Evolutionary conservation across 2,113 vertebrate genomes (phyloP).

Genomic region (Alectura lathami): DNA sequence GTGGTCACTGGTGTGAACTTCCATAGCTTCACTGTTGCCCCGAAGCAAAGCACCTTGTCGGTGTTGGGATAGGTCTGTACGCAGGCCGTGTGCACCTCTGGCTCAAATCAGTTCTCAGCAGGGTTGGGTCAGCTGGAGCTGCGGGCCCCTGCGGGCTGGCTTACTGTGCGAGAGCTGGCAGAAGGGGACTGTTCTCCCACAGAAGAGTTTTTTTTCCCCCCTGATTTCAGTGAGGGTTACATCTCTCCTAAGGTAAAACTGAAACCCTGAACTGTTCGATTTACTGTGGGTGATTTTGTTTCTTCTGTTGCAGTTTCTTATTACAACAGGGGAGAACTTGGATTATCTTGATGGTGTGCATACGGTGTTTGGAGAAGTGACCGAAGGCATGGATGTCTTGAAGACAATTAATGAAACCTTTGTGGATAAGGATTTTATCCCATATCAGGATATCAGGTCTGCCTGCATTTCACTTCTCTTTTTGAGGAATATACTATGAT

Average conservation of each 20-base stretch:
- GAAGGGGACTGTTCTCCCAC: not conserved
- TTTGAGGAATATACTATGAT: not conserved
- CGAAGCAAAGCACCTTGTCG: not conserved
- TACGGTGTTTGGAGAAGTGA: conserved; percentile 96
- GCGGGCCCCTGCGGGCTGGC: not conserved
- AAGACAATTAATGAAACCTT: conserved; percentile 93
- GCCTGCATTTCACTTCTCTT: not conserved
- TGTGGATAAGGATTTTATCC: conserved; percentile 94
- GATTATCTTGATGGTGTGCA: conserved; percentile 96
- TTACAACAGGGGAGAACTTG: conserved; percentile 90
- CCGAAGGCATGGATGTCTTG: conserved; percentile 93
- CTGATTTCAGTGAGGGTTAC: not conserved
- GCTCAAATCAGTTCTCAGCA: not conserved
- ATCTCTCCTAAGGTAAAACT: not conserved
- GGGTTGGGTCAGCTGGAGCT: not conserved
- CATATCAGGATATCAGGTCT: conserved; percentile 96
- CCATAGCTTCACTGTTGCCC: not conserved
- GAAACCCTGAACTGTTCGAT: not conserved
- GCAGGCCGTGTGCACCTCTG: too few species aligned
- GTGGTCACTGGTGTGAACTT: not conserved
- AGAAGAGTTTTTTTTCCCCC: not conserved
- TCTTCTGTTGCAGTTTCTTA: conserved; percentile 86
- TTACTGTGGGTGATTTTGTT: not conserved
- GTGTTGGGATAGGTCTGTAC: not conserved
- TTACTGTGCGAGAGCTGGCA: not conserved